phyloP scores from a whole-genome alignment of 2,113 vertebrate genomes.

The Reinhardtius hippoglossoides region DNA sequence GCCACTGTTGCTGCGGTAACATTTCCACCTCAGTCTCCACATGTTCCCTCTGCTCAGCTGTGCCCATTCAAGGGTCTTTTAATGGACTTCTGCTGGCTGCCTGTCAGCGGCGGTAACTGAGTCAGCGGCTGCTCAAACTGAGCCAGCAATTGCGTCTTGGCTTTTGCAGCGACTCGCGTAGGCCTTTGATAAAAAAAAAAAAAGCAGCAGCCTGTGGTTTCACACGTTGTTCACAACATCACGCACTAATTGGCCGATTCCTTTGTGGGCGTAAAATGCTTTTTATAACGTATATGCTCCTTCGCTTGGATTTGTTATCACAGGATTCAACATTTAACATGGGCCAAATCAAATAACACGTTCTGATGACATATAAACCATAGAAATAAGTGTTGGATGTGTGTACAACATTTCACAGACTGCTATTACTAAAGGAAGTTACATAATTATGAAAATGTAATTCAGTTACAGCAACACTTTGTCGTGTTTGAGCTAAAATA shows the following conservation, averaged over 20 bases:
- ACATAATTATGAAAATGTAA: too few relatives aligned
- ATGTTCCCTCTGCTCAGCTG: constrained; percentile 47
- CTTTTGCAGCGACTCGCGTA: constrained; percentile 57
- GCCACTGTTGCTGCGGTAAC: constrained; percentile 16
- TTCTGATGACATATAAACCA: background rate
- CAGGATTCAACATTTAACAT: constrained; percentile 7
- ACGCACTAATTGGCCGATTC: constrained; percentile 47
- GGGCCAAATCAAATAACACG: constrained; percentile 25
- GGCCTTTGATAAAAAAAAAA: background rate
- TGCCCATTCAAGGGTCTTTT: constrained; percentile 55
- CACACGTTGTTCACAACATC: background rate
- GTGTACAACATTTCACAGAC: too few relatives aligned
- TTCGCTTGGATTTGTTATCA: constrained; percentile 34
- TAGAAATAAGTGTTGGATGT: background rate
- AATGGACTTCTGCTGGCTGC: constrained; percentile 63
- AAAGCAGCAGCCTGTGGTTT: constrained; percentile 7
- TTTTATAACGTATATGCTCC: constrained; percentile 9
- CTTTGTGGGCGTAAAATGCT: constrained; percentile 7
- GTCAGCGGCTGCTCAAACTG: constrained; percentile 54
- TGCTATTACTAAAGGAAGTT: too few relatives aligned
- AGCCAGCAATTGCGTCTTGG: constrained; percentile 23
- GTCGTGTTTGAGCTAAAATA: too few relatives aligned
- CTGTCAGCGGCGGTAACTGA: constrained; percentile 53
- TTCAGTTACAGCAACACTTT: too few relatives aligned
- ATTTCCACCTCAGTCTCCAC: constrained; percentile 42